Conservation (phyloP, 2,797 vertebrate genomes). For the Peromyscus nudipes region DNA sequence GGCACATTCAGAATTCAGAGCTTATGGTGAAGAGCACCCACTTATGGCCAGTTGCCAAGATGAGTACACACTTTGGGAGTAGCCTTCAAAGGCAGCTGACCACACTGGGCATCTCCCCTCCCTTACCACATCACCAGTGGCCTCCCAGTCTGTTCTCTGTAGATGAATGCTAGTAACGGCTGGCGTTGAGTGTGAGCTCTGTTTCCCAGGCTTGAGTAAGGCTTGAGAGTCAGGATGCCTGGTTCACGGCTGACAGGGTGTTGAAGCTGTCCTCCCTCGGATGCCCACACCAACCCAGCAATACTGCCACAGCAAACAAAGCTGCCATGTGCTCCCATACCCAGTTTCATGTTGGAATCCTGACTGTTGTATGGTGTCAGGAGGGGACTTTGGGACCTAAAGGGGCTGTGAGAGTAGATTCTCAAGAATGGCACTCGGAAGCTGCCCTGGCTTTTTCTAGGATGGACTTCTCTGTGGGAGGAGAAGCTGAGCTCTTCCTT, state of each 20-base stretch:
- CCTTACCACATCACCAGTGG: rapidly evolving
- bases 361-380: neutral
- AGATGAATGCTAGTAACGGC: neutral
- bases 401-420: neutral
- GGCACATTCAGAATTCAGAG: slow-evolving; percentile 2
- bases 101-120: neutral
- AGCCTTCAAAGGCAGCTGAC: neutral
- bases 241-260: neutral
- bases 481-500: neutral
- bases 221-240: neutral
- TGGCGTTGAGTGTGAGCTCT: neutral
- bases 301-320: rapidly evolving
- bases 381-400: neutral
- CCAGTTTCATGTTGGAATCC: too few species aligned
- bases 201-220: neutral
- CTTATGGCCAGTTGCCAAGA: neutral
- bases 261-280: too few species aligned
- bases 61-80: neutral
- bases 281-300: neutral
- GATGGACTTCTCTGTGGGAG: neutral
- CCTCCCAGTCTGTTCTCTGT: too few species aligned
- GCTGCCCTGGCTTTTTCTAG: neutral
- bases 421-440: neutral
- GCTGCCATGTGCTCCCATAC: neutral
- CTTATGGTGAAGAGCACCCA: neutral